Percentiles rank a stretch among this genome's conserved stretches.
Conservation (phyloP, 2,113 vertebrate genomes). For the Osmerus eperlanus region DNA sequence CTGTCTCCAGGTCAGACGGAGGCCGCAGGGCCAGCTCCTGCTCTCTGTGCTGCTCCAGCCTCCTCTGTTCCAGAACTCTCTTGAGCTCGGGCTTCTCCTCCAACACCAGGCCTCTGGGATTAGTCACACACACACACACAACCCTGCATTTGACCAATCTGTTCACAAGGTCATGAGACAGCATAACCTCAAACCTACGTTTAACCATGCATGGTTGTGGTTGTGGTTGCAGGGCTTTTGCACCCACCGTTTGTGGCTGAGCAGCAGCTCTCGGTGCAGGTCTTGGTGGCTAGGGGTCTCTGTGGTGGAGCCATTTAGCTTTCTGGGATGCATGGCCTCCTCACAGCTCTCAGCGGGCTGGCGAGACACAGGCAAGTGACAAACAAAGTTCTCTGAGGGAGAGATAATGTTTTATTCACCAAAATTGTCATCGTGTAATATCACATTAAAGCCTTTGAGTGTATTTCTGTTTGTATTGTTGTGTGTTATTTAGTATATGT, state of each 20-base stretch:
- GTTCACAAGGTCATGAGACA: not conserved
- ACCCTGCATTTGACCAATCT: not conserved
- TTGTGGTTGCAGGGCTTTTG: no score
- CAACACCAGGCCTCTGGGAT: slow-evolving; percentile 63
- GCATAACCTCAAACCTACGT: not conserved
- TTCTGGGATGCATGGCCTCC: slow-evolving; percentile 56
- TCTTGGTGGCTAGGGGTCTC: slow-evolving; percentile 65
- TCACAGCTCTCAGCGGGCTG: slow-evolving; percentile 27
- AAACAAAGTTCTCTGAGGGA: slow-evolving; percentile 48
- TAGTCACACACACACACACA: slow-evolving; percentile 5
- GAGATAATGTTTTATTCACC: slow-evolving; percentile 4
- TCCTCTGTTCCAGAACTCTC: slow-evolving; percentile 68
- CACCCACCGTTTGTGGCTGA: slow-evolving; percentile 73
- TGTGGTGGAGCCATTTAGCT: slow-evolving; percentile 59
- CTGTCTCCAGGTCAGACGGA: slow-evolving; percentile 73
- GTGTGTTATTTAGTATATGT: no score
- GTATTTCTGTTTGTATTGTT: not conserved
- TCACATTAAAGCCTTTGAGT: not conserved
- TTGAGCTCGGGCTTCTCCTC: slow-evolving; percentile 74
- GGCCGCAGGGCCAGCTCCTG: slow-evolving; percentile 65
- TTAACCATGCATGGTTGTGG: no score
- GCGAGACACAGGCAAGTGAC: slow-evolving; percentile 14
- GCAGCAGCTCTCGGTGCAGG: slow-evolving; percentile 76
- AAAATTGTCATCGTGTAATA: not conserved
- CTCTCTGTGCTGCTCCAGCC: slow-evolving; percentile 66